phyloP scores from a whole-genome alignment of 2,888 invertebrate species.

The Anagyrus pseudococci region DNA sequence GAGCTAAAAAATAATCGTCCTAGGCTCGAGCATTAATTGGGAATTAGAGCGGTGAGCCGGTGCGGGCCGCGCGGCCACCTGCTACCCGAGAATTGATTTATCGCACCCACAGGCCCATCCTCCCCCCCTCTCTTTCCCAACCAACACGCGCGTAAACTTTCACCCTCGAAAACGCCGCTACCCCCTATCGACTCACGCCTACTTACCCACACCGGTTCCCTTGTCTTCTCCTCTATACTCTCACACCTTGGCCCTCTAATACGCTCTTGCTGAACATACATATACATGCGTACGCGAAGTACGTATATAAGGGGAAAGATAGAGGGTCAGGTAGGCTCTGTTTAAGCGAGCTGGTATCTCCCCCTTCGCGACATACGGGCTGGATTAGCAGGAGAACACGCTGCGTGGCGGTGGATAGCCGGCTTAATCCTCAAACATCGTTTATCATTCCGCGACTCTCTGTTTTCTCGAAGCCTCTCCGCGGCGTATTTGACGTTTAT shows the following conservation, averaged over 20 bases:
- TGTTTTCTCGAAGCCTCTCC: conserved; percentile 12
- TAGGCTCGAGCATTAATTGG: conserved; percentile 56
- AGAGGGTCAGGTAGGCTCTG: no score
- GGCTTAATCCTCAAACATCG: conserved; percentile 57
- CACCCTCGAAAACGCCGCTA: background rate
- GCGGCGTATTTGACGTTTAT: no score
- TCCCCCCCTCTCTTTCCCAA: no score
- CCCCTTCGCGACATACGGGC: conserved; percentile 45
- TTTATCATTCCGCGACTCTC: conserved; percentile 50
- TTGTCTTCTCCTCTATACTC: background rate
- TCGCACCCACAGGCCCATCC: conserved; percentile 53
- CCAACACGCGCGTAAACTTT: conserved; percentile 36
- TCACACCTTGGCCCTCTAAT: no score
- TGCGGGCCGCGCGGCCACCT: conserved; percentile 57
- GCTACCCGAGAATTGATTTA: conserved; percentile 61
- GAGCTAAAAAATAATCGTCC: no score
- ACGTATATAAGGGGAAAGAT: no score
- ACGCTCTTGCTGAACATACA: no score
- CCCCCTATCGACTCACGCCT: background rate
- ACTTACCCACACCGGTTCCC: no score
- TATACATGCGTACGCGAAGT: no score
- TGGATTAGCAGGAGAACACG: conserved; percentile 42
- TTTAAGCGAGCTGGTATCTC: no score
- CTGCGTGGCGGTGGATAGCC: background rate
- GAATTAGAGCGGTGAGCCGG: conserved; percentile 59